These are phyloP conservation scores for Cephus pulcher DNA, from an alignment of 2,888 invertebrate species.

Conservation along the genomic window DNA sequence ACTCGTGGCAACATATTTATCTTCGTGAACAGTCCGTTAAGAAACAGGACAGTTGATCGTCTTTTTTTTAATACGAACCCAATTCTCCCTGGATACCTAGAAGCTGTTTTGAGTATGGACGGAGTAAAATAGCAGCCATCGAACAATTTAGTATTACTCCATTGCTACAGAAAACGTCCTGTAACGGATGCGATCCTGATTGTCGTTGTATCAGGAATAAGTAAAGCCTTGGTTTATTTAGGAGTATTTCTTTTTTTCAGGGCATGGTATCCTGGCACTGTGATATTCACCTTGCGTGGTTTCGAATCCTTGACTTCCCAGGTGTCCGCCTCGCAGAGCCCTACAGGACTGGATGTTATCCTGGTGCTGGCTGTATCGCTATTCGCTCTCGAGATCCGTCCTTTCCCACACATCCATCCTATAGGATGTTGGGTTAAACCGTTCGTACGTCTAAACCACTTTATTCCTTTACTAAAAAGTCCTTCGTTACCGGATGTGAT, in stretches of 20 bases:
- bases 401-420: not conserved
- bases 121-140: not conserved
- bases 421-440: not conserved
- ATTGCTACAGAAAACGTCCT: slow-evolving; percentile 5
- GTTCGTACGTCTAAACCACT: not conserved
- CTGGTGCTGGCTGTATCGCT: not conserved
- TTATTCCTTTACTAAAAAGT: not conserved
- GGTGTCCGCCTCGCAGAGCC: not conserved
- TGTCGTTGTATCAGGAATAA: slow-evolving; percentile 17
- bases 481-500: slow-evolving; percentile 30
- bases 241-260: not conserved
- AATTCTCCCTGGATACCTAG: not conserved
- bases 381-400: not conserved
- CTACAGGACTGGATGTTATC: not conserved
- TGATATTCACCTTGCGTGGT: not conserved
- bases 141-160: not conserved
- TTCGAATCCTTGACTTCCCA: not conserved
- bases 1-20: not conserved
- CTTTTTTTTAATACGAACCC: not conserved
- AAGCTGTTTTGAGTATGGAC: not conserved
- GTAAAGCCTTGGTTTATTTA: slow-evolving; percentile 15
- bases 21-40: not conserved
- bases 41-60: not conserved
- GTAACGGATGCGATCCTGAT: slow-evolving; percentile 18
- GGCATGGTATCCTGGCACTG: not conserved